Base-by-base conservation (phyloP, 2,888 invertebrate species). In the Cerastoderma edule region DNA sequence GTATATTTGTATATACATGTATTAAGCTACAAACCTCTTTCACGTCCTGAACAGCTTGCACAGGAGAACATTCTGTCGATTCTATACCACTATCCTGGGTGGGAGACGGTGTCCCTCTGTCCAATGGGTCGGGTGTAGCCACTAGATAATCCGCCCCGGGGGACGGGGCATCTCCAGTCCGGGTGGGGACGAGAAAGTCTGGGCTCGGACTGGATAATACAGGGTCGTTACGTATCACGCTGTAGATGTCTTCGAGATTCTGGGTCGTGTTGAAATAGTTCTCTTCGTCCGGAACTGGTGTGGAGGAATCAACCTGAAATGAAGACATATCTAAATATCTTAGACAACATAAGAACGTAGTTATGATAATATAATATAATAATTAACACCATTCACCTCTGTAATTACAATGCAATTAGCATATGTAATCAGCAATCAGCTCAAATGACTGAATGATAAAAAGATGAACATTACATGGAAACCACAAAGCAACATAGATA, bases 201-300 rank as follows among this genome's bases (percentile, higher is more conserved):
- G 53, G 24, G 33, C n/a, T 32, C 22, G 19, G 53, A 30, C 30
- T 13, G 10, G 32, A 24, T 1, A 65, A 10, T 16, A 19, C 33
- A 13, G 53, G 53, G 56, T 78, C 78, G 39, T 78, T 78, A 64
- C 63, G 74, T 30, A 78, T 78, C n/a, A 78, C 44, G 48, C 78
- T 78, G 71, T 78, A 78, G 28, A 78, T 74, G 39, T 78, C 78
- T n/a, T 78, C 78, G 0, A 78, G 54, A 56, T 71, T 69, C 16
- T 67, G 77, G n/a, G 72, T 77, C n/a, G 69, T 70, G 69, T 77
- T 60, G 30, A 72, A 56, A 48, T 65, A 72, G 39, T 64, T 69
- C 30, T 67, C 68, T 1, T 53, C 22, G 27, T 22, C 6, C 30
- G 28, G 4, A 30, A 28, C 5, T 28, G 28, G 28, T 4, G n/a